phyloP scores from a whole-genome alignment of 1,140 invertebrate genomes.

The Drosophila nebulosa region DNA sequence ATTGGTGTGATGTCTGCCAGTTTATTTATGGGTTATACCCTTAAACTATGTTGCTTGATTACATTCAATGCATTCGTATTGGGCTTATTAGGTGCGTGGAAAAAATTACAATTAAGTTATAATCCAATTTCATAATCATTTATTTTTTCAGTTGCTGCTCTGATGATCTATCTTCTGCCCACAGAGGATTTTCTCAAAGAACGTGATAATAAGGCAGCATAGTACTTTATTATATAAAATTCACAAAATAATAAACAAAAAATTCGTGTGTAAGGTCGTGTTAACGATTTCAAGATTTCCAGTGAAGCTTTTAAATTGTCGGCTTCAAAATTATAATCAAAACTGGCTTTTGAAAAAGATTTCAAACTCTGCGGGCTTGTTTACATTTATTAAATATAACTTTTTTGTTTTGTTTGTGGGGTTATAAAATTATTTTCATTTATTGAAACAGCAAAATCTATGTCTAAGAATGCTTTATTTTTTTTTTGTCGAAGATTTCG shows the following conservation, averaged over 20 bases:
- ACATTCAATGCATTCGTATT: background rate
- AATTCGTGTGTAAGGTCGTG: background rate
- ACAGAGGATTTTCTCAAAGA: background rate
- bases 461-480: background rate
- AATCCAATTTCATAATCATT: background rate
- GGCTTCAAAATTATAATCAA: background rate
- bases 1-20: background rate
- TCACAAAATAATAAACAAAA: background rate
- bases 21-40: background rate
- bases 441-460: background rate
- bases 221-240: background rate
- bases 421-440: background rate
- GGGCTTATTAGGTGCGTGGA: background rate
- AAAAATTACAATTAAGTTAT: background rate
- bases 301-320: background rate
- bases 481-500: background rate
- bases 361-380: no score
- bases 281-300: background rate
- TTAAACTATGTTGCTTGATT: background rate
- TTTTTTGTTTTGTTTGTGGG: constrained; percentile 37
- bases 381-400: background rate
- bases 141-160: background rate
- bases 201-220: background rate
- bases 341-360: no score
- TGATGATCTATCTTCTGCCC: background rate